Base-by-base conservation (phyloP, 2,888 invertebrate genomes). In the Eupeodes luniger region DNA sequence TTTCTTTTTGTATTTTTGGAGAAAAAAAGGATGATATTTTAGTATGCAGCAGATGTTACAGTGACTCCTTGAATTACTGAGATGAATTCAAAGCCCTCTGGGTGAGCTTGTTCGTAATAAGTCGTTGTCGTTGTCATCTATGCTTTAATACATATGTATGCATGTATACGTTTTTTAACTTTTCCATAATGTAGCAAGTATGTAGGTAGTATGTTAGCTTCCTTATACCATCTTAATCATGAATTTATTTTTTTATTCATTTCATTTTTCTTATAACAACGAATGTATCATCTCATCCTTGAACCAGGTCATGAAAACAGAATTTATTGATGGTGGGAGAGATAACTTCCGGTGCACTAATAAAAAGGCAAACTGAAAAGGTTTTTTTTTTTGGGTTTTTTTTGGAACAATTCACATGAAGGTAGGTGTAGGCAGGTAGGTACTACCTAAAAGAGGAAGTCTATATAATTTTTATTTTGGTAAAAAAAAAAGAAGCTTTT, bases 1-100 rank as follows among this genome's bases (percentile, higher is more conserved):
- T 40, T 40, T 40, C 9, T 40, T 40, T 5, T 7, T 5, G 40
- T 27, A 27, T 27, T 27, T 27, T 27, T 27, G 40, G 40, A 40
- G 40, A 40, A 9, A 49, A 27, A 59, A 44, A 72, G 40, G 57
- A 59, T 72, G 51, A 47, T 14, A 57, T 72, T 82, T 88, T 81
- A 81, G 88, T 88, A 84, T 88, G 84, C 88, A 84, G 84, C 88
- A 88, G 88, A 88, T 88, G 88, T 75, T 81, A 69, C 75, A 51
- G 19, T 80, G 75, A 76, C 75, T 87, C 79, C 51, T 70, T 64
- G 61, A 51, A 57, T 67, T 66, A 57, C 53, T 49, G 51, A 61
- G 12, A 61, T 34, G 61, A 61, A 44, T 74, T 59, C 59, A 36
- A 16, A 4, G 36, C 44, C 36, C 19, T 80, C 67, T 57, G 72